These are phyloP conservation scores for Oreortyx pictus DNA, from an alignment of 2,797 vertebrate genomes.

Conservation along the genomic window DNA sequence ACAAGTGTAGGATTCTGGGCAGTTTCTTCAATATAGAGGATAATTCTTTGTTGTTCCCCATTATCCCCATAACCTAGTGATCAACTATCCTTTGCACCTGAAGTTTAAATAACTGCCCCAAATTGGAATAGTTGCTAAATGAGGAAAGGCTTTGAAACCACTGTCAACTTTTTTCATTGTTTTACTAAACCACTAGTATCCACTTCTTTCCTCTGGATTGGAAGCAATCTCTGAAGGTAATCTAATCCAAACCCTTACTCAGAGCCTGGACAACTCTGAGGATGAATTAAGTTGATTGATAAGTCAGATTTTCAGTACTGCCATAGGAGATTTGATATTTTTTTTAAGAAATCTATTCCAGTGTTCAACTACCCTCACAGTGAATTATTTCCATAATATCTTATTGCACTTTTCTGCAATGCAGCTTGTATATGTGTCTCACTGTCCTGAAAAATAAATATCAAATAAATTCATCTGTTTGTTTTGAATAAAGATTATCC, in stretches of 20 bases:
- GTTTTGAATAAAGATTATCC: background rate
- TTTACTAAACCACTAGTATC: background rate
- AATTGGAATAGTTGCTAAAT: background rate
- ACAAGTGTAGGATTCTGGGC: background rate
- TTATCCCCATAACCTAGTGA: background rate
- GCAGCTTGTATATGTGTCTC: background rate
- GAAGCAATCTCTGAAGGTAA: background rate
- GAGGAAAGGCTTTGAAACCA: background rate
- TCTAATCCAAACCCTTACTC: background rate
- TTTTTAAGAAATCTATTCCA: background rate
- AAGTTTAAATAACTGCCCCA: background rate
- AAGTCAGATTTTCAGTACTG: background rate
- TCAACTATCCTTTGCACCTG: background rate
- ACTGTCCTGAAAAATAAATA: accelerated
- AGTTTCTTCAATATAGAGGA: background rate
- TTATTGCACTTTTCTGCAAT: background rate
- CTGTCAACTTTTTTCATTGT: background rate
- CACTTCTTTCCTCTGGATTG: background rate
- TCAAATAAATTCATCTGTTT: background rate
- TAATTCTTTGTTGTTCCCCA: background rate
- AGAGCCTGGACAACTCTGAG: background rate
- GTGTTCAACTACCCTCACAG: background rate
- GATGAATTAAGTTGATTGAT: background rate
- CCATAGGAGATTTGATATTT: background rate
- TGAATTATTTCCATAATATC: background rate